A percentile compares a stretch with the other conserved stretches of the same genome.
These are phyloP conservation scores for Lethocerus indicus DNA, from an alignment of 1,140 invertebrate species.

Conservation along the genomic window DNA sequence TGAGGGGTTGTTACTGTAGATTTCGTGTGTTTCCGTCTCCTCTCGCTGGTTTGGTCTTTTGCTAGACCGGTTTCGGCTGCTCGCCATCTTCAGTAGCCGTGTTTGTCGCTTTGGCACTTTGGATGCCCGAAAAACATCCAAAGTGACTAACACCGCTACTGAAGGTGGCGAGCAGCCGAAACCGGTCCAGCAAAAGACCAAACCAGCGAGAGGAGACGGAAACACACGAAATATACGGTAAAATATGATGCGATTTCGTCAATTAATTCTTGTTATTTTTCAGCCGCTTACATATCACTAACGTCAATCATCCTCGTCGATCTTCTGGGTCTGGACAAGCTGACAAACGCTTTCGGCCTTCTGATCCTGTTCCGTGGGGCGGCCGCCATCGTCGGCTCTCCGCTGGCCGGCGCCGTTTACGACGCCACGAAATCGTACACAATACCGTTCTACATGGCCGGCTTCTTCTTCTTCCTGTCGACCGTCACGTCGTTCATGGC, in stretches of 20 bases:
- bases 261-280: slow-evolving; percentile 25
- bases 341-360: slow-evolving; percentile 93
- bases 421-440: slow-evolving; percentile 73
- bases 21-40: too few species aligned
- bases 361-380: slow-evolving; percentile 87
- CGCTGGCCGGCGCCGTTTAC: slow-evolving; percentile 68
- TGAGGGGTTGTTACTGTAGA: too few species aligned
- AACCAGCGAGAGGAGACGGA: too few species aligned
- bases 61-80: too few species aligned
- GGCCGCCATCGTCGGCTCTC: slow-evolving; percentile 72
- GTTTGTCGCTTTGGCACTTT: too few species aligned
- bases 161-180: too few species aligned
- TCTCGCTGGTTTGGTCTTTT: too few species aligned
- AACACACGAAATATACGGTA: too few species aligned
- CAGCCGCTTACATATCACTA: slow-evolving; percentile 91
- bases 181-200: too few species aligned
- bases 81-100: too few species aligned
- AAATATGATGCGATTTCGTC: not conserved
- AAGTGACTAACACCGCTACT: too few species aligned
- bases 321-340: slow-evolving; percentile 80
- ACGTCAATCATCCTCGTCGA: slow-evolving; percentile 97
- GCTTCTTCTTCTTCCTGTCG: slow-evolving; percentile 68
- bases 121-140: too few species aligned
- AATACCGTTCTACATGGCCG: slow-evolving; percentile 84
- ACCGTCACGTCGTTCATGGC: slow-evolving; percentile 73